Conservation (phyloP, 35 echinoderm and acorn worm species). For the Apostichopus japonicus region DNA sequence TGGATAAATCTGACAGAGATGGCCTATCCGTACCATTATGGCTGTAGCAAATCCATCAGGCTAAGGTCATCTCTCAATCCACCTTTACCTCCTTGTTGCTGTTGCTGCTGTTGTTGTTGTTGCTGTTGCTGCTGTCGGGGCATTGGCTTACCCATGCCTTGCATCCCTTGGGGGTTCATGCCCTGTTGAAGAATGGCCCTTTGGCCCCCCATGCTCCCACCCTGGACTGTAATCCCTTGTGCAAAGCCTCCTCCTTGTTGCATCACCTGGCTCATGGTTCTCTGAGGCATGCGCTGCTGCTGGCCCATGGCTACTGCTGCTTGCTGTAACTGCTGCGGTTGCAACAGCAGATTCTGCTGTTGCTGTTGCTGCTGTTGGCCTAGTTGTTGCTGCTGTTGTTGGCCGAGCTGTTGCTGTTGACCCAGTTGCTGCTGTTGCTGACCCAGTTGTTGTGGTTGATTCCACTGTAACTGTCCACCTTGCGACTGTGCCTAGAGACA, state of each 20-base stretch:
- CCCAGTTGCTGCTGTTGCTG: slow-evolving; percentile 1
- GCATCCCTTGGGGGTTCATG: slow-evolving; percentile 7
- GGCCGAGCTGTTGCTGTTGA: slow-evolving; percentile 5
- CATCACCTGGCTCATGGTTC: slow-evolving; percentile 36
- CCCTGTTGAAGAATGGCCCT: slow-evolving; percentile 28
- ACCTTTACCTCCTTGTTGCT: slow-evolving; percentile 16
- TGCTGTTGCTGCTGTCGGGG: slow-evolving; percentile 29
- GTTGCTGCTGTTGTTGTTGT: slow-evolving; percentile 6
- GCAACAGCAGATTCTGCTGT: slow-evolving; percentile 17
- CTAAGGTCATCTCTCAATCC: slow-evolving; percentile 21
- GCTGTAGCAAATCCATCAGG: slow-evolving; percentile 24
- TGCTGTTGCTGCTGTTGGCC: slow-evolving; percentile 28
- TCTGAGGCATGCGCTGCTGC: slow-evolving; percentile 28
- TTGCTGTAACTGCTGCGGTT: slow-evolving; percentile 9
- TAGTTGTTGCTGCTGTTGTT: neutral
- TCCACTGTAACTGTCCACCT: slow-evolving; percentile 7
- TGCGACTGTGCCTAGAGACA: slow-evolving; percentile 33
- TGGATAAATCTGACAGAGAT: no score
- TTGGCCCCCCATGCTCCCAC: neutral
- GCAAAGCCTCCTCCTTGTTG: neutral
- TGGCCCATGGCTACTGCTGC: slow-evolving; percentile 5
- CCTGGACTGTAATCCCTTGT: neutral
- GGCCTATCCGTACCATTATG: neutral
- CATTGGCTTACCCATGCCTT: slow-evolving; percentile 39
- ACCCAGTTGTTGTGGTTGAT: neutral